Conservation (phyloP, 2,113 vertebrate species). For the Scortum barcoo region DNA sequence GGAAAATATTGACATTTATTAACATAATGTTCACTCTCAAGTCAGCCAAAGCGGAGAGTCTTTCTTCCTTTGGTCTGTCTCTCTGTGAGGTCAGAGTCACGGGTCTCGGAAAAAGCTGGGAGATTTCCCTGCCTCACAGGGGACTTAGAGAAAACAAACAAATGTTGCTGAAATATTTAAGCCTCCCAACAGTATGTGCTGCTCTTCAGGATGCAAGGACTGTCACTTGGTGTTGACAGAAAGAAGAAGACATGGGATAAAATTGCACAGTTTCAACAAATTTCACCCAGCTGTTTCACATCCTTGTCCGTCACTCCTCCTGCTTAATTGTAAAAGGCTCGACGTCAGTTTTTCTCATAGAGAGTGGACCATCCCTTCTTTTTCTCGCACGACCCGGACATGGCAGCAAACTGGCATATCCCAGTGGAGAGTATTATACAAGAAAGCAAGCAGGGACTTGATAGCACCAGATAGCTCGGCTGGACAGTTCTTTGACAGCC, state of each 20-base stretch:
- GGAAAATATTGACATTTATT: constrained; percentile 36
- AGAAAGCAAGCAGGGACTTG: constrained; percentile 58
- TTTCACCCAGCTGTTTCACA: not conserved
- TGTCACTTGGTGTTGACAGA: not conserved
- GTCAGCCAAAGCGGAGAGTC: not conserved
- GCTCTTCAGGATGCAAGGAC: not conserved
- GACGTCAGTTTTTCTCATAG: not conserved
- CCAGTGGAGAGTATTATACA: constrained; percentile 58
- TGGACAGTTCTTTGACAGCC: constrained; percentile 52
- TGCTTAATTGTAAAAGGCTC: not conserved
- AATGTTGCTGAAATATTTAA: constrained; percentile 59
- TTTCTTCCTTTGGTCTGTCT: not conserved
- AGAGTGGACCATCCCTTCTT: constrained; percentile 24
- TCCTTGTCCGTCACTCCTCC: not conserved
- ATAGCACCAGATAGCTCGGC: constrained; percentile 24
- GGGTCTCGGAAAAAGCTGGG: constrained; percentile 46
- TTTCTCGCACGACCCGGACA: constrained; percentile 38
- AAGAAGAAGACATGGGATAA: not conserved
- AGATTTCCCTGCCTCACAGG: constrained; percentile 33
- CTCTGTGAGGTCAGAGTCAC: constrained; percentile 30
- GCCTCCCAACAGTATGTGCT: constrained; percentile 14
- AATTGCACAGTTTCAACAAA: not conserved
- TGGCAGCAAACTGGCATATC: constrained; percentile 52
- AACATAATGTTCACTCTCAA: not conserved
- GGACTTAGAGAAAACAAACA: constrained; percentile 53